Percentiles rank a stretch among this genome's conserved stretches.
Evolutionary conservation across 2,888 invertebrate species (phyloP).

Genomic region (Drosophila fungiperda): DNA sequence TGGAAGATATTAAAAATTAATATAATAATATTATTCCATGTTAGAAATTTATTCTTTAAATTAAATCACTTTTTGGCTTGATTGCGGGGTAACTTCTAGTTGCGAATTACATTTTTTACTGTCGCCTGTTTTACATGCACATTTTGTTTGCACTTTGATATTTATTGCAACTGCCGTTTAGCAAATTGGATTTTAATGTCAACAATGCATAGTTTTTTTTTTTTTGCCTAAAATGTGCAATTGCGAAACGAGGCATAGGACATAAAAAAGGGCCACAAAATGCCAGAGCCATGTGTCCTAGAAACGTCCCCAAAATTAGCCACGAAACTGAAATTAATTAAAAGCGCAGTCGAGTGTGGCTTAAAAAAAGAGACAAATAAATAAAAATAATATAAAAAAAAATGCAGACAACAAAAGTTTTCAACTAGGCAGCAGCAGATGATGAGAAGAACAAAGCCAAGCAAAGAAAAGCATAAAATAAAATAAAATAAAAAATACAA

Average conservation of each 20-base stretch:
- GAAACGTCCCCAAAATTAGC: constrained; percentile 17
- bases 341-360: constrained; percentile 4
- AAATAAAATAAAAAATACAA: constrained; percentile 13
- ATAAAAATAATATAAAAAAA: constrained; percentile 6
- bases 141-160: constrained; percentile 30
- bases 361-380: neutral
- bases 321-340: constrained; percentile 29
- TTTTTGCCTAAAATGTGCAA: constrained; percentile 3
- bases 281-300: neutral
- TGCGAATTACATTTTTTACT: too few relatives aligned
- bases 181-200: constrained; percentile 65
- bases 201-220: constrained; percentile 25
- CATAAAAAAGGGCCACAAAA: neutral
- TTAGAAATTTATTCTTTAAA: neutral
- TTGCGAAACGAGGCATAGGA: constrained; percentile 10
- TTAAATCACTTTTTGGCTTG: neutral
- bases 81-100: constrained; percentile 1
- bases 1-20: neutral
- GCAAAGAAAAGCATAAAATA: constrained; percentile 3
- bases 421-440: neutral
- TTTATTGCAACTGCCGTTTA: constrained; percentile 41
- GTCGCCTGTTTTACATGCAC: constrained; percentile 3
- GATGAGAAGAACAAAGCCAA: constrained; percentile 20
- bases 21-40: neutral
- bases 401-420: neutral